A percentile compares a stretch with the other conserved stretches of the same genome.
Conservation (phyloP, 2,888 invertebrate genomes). For the Oscheius myriophilus region DNA sequence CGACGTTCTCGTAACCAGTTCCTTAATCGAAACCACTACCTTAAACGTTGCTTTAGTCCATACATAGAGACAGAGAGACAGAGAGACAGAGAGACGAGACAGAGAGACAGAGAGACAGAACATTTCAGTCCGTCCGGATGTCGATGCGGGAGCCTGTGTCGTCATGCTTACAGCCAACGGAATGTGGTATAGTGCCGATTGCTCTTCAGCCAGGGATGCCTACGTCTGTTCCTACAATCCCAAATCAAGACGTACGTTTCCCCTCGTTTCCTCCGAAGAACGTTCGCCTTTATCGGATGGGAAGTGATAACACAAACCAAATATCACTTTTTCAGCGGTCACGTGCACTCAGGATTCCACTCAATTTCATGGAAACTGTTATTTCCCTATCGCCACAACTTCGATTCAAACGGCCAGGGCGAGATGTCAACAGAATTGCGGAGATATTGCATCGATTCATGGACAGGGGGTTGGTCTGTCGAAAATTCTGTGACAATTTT, state of each 20-base stretch:
- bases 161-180: conserved; percentile 8
- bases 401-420: not conserved
- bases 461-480: not conserved
- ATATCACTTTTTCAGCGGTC: too few species aligned
- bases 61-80: too few species aligned
- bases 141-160: conserved; percentile 12
- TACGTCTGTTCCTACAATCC: conserved; percentile 14
- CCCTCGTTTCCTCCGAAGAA: not conserved
- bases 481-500: not conserved
- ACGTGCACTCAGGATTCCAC: too few species aligned
- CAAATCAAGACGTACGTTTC: not conserved
- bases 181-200: conserved; percentile 17
- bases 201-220: conserved; percentile 5
- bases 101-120: not conserved
- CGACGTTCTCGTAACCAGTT: too few species aligned
- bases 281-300: not conserved
- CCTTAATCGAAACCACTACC: too few species aligned
- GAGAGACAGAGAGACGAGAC: too few species aligned
- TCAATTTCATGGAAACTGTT: conserved; percentile 19
- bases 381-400: not conserved
- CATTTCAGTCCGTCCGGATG: not conserved
- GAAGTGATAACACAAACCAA: too few species aligned
- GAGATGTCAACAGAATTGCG: not conserved
- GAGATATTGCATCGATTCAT: conserved; percentile 15
- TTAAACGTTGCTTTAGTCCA: too few species aligned